Evolutionary conservation across 1,140 invertebrate genomes (phyloP).

Genomic region (Planococcus citri): DNA sequence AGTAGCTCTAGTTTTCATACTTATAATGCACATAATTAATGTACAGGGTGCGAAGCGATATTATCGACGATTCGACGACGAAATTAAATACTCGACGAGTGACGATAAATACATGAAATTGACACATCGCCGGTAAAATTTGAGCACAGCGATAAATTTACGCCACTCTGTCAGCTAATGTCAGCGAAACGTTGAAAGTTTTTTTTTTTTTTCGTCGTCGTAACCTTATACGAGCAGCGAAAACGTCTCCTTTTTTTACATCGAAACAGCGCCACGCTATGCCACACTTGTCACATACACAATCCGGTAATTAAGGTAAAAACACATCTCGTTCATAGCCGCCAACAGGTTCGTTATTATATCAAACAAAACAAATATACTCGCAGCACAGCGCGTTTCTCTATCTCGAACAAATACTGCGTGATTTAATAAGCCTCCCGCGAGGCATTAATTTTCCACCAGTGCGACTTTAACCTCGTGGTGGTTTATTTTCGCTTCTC

Average conservation of each 20-base stretch:
- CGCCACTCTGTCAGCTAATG: too few species aligned
- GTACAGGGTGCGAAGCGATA: not conserved
- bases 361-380: not conserved
- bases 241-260: not conserved
- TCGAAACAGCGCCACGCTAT: not conserved
- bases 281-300: not conserved
- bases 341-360: not conserved
- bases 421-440: not conserved
- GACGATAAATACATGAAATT: not conserved
- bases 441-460: not conserved
- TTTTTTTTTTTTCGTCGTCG: too few species aligned
- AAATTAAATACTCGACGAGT: not conserved
- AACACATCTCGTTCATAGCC: not conserved
- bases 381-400: too few species aligned
- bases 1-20: too few species aligned
- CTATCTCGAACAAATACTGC: not conserved
- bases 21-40: not conserved
- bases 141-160: not conserved
- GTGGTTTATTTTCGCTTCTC: too few species aligned
- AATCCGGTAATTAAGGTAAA: not conserved
- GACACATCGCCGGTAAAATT: not conserved
- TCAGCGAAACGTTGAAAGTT: not conserved
- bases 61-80: not conserved
- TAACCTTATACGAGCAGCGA: not conserved
- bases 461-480: too few species aligned